phyloP scores from a whole-genome alignment of 1,140 invertebrate species.

The Ladona fulva region DNA sequence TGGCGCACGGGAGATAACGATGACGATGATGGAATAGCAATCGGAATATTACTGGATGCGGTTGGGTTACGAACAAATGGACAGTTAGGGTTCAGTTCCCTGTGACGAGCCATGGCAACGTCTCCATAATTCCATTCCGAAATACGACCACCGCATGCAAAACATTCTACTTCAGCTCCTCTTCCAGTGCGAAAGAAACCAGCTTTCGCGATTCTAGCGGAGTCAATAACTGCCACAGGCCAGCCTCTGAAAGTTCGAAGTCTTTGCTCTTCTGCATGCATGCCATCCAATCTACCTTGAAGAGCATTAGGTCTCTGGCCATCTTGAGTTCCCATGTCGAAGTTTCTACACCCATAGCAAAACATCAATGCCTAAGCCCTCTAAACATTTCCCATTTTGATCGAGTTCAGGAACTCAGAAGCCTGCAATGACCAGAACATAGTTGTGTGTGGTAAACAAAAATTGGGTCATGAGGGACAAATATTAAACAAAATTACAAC shows the following conservation, averaged over 20 bases:
- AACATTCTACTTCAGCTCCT: constrained; percentile 61
- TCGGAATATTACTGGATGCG: constrained; percentile 54
- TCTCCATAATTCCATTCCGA: constrained; percentile 68
- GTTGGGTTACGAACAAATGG: constrained; percentile 56
- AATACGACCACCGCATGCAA: constrained; percentile 59
- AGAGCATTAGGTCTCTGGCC: neutral
- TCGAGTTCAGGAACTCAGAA: no score
- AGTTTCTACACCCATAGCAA: no score
- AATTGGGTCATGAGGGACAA: no score
- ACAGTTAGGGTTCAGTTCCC: constrained; percentile 52
- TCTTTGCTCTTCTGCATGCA: constrained; percentile 59
- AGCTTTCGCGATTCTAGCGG: constrained; percentile 59
- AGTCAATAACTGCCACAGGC: constrained; percentile 57
- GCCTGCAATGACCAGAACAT: no score
- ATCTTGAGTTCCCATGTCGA: neutral
- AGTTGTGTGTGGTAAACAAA: no score
- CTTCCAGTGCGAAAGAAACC: constrained; percentile 71
- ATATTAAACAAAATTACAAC: no score
- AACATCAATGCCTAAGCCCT: neutral
- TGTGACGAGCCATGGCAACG: constrained; percentile 55
- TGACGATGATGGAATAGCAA: neutral
- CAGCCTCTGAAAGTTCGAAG: constrained; percentile 59
- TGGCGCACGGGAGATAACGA: neutral
- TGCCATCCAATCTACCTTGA: constrained; percentile 27
- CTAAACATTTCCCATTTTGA: no score